These are phyloP conservation scores for Tragelaphus scriptus DNA, from an alignment of 2,113 vertebrate species.

Conservation along the genomic window DNA sequence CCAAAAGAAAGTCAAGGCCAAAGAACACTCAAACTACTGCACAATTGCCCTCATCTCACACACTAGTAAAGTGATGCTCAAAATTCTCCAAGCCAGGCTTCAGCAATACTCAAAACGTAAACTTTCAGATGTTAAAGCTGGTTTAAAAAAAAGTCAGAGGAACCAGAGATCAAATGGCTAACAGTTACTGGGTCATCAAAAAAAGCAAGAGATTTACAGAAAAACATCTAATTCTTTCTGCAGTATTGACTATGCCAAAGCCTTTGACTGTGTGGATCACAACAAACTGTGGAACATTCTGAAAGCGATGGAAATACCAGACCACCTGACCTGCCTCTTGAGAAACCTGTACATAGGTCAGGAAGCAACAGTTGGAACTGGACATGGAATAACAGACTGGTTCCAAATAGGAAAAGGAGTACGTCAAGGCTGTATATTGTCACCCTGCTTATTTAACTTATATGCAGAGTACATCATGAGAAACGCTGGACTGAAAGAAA, in stretches of 20 bases:
- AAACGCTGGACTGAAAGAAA: accelerated
- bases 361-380: neutral
- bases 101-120: neutral
- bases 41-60: neutral
- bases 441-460: neutral
- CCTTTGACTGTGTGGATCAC: neutral
- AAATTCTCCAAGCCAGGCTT: neutral
- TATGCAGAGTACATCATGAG: neutral
- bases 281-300: neutral
- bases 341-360: neutral
- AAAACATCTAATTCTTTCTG: neutral
- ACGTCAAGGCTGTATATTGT: accelerated
- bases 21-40: neutral
- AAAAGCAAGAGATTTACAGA: neutral
- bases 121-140: neutral
- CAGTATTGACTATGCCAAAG: neutral
- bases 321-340: neutral
- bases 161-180: neutral
- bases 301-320: neutral
- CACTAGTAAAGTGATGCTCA: neutral
- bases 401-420: neutral
- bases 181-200: neutral
- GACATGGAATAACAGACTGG: neutral
- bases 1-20: neutral
- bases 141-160: neutral